Percentiles rank a stretch among this genome's conserved stretches.
Conservation (phyloP, 1,140 invertebrate genomes). For the Aleiodes sp. region DNA sequence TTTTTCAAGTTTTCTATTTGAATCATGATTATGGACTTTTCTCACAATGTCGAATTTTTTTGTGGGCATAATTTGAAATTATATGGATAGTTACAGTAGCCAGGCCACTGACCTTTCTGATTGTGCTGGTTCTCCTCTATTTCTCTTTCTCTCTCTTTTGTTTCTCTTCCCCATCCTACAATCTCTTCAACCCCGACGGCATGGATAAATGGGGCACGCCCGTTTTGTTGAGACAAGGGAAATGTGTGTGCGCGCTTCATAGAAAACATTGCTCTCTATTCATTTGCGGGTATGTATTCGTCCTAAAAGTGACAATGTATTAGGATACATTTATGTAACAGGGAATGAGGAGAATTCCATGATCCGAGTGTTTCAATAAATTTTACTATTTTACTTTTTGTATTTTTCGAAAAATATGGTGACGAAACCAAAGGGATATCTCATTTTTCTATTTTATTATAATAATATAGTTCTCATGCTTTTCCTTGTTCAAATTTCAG, state of each 20-base stretch:
- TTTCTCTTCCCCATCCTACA: background rate
- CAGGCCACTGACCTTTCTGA: background rate
- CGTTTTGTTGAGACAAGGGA: slow-evolving; percentile 28
- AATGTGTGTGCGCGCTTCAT: slow-evolving; percentile 12
- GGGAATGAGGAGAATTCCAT: background rate
- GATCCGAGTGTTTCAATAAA: background rate
- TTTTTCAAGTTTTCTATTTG: no score
- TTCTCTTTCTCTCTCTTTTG: slow-evolving; percentile 26
- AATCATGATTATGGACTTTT: no score
- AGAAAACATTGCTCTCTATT: background rate
- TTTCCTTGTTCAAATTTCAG: slow-evolving; percentile 69
- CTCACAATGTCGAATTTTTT: no score
- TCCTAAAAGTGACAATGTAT: slow-evolving; percentile 14
- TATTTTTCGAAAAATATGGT: no score
- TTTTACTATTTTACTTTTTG: background rate
- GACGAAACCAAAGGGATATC: no score
- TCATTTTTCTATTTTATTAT: no score
- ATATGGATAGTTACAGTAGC: no score
- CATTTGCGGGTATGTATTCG: background rate
- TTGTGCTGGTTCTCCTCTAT: slow-evolving; percentile 27
- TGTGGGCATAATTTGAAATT: no score
- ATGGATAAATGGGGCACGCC: slow-evolving; percentile 43
- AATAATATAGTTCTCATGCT: slow-evolving; percentile 15
- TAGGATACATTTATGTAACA: background rate
- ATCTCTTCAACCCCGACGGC: slow-evolving; percentile 19